Evolutionary conservation across 2,797 vertebrate genomes (phyloP), one percentile per base, ranked within the genome.

Genomic region (Parotocinclus haroldoi): DNA sequence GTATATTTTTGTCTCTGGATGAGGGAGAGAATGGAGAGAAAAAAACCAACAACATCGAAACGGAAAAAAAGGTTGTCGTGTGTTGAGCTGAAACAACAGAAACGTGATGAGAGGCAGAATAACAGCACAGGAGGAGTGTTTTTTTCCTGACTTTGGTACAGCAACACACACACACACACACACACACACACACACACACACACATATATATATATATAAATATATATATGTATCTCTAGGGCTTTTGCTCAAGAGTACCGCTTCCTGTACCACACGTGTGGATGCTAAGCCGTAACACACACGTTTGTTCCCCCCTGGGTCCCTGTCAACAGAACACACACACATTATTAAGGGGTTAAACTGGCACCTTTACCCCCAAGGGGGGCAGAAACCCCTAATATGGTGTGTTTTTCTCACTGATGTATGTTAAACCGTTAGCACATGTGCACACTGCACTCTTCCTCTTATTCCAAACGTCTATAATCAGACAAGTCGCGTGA

Each of bases 321-420:
- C 56, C 55, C 63, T 72, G 70, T 56, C 62, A 12, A 57, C n/a
- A 60, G 4, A 60, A 40, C n/a, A 39, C 18, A 5, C 49, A 52
- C n/a, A 19, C 36, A 42, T 10, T 37, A 39, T 10, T 38, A 3
- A 17, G 18, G 51, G 52, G 62, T 10, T 54, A 53, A 40, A 17
- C 0, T 0, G 18, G 40, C 19, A 13, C 7, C n/a, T 17, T 64
- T 37, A 46, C 63, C 63, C 63, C 54, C 52, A 1, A 46, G n/a
- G 46, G 63, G 54, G 50, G 37, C 50, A 18, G 61, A 73, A 58
- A 40, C 51, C 50, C 16, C 6, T 51, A 62, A 51, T 65, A 18
- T 58, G 58, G 62, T 37, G 7, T 86, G 83, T 86, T 88, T 87
- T 88, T 87, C 81, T 89, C 82, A 87, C 72, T 78, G 78, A 80